These are phyloP conservation scores for Episyrphus balteatus DNA, from an alignment of 1,140 invertebrate species.

Conservation along the genomic window DNA sequence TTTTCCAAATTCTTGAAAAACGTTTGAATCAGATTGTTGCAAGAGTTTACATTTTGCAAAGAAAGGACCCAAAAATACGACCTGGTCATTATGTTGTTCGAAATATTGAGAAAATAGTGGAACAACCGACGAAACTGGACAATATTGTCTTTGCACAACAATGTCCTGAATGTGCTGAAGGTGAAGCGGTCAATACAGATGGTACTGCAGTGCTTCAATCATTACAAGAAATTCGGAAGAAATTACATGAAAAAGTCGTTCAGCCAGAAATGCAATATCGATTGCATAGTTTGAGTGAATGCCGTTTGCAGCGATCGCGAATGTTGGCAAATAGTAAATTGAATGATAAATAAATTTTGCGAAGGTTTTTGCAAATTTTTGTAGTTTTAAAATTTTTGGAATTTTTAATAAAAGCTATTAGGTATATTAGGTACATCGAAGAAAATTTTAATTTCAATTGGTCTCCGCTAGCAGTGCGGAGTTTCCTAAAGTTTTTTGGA, in stretches of 20 bases:
- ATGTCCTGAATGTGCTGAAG: conserved; percentile 30
- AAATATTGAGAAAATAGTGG: conserved; percentile 24
- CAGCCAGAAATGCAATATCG: conserved; percentile 32
- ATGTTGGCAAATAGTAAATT: conserved; percentile 11
- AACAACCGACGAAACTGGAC: conserved; percentile 22
- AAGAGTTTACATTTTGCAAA: conserved; percentile 21
- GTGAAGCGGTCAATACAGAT: conserved; percentile 29
- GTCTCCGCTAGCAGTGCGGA: no score
- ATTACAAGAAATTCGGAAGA: conserved; percentile 5
- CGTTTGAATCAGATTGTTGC: conserved; percentile 21
- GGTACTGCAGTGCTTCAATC: conserved; percentile 10
- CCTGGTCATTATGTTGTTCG: conserved; percentile 18
- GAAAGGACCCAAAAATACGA: conserved; percentile 10
- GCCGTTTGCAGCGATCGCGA: conserved; percentile 22
- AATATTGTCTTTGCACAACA: conserved; percentile 28
- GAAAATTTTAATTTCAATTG: no score
- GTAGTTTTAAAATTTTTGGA: no score
- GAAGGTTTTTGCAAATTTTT: no score
- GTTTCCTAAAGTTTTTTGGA: no score
- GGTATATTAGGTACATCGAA: no score
- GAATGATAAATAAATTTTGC: no score
- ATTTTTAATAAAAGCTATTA: no score
- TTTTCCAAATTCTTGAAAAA: conserved; percentile 17
- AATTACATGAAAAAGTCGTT: conserved; percentile 26
- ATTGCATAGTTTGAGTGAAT: conserved; percentile 27